Evolutionary conservation across 2,113 vertebrate species (phyloP).

Genomic region (Periophthalmus modestus): DNA sequence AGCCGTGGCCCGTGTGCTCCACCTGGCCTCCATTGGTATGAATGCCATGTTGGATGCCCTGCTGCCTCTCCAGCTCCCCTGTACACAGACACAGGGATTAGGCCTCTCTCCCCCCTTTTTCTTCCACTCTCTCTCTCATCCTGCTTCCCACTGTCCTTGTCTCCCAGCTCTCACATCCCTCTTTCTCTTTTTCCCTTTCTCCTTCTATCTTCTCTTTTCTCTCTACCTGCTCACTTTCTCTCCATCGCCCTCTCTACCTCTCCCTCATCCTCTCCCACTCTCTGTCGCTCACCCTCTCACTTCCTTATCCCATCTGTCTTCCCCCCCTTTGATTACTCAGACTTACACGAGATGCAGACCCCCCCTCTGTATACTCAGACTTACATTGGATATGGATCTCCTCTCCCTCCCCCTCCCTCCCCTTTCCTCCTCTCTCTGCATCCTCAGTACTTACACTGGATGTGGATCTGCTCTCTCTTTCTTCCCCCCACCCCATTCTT

Average conservation of each 20-base stretch:
- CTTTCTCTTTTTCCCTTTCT: background rate
- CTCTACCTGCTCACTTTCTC: no score
- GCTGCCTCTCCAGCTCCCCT: conserved; percentile 98
- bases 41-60: conserved; percentile 84
- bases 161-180: background rate
- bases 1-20: conserved; percentile 86
- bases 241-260: no score
- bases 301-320: no score
- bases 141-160: background rate
- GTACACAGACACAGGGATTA: background rate
- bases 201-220: background rate
- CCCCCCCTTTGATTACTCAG: background rate
- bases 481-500: background rate
- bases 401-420: no score
- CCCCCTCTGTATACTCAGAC: conserved; percentile 36
- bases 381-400: conserved; percentile 91
- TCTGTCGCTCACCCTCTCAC: no score
- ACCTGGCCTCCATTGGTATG: conserved; percentile 87
- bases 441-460: no score
- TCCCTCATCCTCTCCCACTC: no score
- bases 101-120: background rate
- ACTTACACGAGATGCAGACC: conserved; percentile 92
- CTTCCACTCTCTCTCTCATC: background rate
- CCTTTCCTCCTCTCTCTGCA: background rate
- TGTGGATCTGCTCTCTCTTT: background rate